These are phyloP conservation scores for Buphagus erythrorhynchus DNA, from an alignment of 2,797 vertebrate species.

Conservation along the genomic window DNA sequence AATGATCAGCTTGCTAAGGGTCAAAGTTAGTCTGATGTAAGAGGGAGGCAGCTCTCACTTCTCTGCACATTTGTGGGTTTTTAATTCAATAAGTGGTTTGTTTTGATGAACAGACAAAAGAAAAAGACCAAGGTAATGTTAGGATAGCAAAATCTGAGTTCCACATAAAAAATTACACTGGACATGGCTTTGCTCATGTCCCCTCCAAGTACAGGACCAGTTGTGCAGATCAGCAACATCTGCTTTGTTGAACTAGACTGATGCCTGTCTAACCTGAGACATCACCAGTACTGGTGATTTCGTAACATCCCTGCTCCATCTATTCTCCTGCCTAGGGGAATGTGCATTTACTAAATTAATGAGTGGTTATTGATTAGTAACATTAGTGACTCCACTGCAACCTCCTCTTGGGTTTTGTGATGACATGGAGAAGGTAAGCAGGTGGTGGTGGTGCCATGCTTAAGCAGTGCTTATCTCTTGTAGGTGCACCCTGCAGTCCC, in stretches of 20 bases:
- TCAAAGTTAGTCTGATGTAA: background rate
- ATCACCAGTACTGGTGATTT: background rate
- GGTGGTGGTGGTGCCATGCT: fast-evolving
- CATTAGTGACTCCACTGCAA: background rate
- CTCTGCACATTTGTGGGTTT: background rate
- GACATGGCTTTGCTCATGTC: background rate
- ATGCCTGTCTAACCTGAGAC: background rate
- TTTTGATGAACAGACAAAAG: background rate
- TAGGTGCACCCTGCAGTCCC: background rate
- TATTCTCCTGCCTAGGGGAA: background rate
- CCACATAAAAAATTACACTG: background rate
- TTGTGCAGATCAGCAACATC: background rate
- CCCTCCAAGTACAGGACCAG: background rate
- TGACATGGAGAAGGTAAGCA: background rate
- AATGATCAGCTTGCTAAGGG: background rate
- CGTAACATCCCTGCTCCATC: fast-evolving
- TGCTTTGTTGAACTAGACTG: background rate
- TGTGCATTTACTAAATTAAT: background rate
- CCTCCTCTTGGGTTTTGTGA: background rate
- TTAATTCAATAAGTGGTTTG: background rate
- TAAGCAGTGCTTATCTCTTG: background rate
- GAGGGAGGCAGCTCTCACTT: background rate
- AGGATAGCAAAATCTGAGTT: background rate
- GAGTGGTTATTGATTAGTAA: background rate
- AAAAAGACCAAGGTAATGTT: background rate